Percentiles rank a stretch among this genome's conserved stretches.
phyloP scores from a whole-genome alignment of 2,113 vertebrate species.

The Sylvia atricapilla region DNA sequence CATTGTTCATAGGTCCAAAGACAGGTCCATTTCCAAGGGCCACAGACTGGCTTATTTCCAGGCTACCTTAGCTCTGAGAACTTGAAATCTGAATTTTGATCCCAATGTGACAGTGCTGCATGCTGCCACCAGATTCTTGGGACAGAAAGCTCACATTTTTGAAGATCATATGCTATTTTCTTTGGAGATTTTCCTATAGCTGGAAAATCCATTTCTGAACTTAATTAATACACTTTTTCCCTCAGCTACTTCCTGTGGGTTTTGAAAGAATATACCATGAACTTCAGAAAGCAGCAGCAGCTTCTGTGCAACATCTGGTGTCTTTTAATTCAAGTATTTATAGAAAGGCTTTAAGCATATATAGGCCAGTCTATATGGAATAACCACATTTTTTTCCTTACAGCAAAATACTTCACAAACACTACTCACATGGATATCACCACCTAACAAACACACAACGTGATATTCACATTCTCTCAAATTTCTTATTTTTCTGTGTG shows the following conservation, averaged over 20 bases:
- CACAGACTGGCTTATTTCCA: background rate
- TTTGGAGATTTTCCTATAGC: conserved; percentile 37
- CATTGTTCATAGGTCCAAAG: background rate
- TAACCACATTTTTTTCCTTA: conserved; percentile 14
- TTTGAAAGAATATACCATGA: conserved; percentile 58
- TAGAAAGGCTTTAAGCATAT: conserved; percentile 20
- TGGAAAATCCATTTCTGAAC: conserved; percentile 63
- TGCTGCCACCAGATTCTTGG: conserved; percentile 21
- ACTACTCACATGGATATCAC: background rate
- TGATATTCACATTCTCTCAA: background rate
- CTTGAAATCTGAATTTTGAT: background rate
- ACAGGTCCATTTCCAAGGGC: background rate
- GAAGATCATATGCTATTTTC: conserved; percentile 46
- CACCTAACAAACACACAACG: background rate
- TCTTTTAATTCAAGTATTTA: conserved; percentile 56
- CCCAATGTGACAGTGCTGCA: background rate
- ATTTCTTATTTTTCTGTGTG: background rate
- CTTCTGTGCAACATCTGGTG: conserved; percentile 65
- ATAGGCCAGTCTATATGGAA: conserved; percentile 17
- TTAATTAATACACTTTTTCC: conserved; percentile 61
- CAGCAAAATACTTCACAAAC: conserved; percentile 3
- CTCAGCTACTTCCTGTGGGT: conserved; percentile 57
- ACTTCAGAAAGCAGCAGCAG: conserved; percentile 42
- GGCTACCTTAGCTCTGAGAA: background rate
- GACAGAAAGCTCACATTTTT: conserved; percentile 26